These are phyloP conservation scores for Daktulosphaira vitifoliae DNA, from an alignment of 1,140 invertebrate genomes.

Conservation along the genomic window DNA sequence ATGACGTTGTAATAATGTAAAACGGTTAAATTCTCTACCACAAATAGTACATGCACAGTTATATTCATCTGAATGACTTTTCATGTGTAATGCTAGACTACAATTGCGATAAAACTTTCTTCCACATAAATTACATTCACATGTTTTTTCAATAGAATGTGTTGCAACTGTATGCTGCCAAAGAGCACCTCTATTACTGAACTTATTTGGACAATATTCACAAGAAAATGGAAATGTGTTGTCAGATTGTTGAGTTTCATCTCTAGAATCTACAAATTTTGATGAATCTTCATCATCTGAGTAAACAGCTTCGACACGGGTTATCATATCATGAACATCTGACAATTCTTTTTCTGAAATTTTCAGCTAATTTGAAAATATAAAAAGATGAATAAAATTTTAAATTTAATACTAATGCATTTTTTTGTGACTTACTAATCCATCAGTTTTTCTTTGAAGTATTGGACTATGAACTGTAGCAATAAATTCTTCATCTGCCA, in stretches of 20 bases:
- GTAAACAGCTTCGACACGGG: conserved; percentile 38
- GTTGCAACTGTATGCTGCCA: conserved; percentile 38
- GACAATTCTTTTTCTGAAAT: conserved; percentile 13
- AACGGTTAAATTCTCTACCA: conserved; percentile 36
- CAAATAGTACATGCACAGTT: conserved; percentile 37
- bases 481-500: no score
- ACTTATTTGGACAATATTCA: conserved; percentile 38
- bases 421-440: neutral
- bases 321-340: conserved; percentile 34
- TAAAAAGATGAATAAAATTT: no score
- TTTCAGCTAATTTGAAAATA: conserved; percentile 14
- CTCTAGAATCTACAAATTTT: neutral
- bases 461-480: no score
- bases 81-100: conserved; percentile 38
- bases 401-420: no score
- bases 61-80: conserved; percentile 38
- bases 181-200: conserved; percentile 36
- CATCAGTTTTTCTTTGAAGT: no score
- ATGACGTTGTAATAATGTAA: conserved; percentile 35
- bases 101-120: conserved; percentile 39
- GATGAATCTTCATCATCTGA: conserved; percentile 36
- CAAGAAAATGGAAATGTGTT: conserved; percentile 35
- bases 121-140: conserved; percentile 38
- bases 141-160: conserved; percentile 37
- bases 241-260: conserved; percentile 1